Percentiles rank a stretch among this genome's conserved stretches.
Evolutionary conservation across 1,140 invertebrate genomes (phyloP).

Genomic region (Zaprionus inermis): DNA sequence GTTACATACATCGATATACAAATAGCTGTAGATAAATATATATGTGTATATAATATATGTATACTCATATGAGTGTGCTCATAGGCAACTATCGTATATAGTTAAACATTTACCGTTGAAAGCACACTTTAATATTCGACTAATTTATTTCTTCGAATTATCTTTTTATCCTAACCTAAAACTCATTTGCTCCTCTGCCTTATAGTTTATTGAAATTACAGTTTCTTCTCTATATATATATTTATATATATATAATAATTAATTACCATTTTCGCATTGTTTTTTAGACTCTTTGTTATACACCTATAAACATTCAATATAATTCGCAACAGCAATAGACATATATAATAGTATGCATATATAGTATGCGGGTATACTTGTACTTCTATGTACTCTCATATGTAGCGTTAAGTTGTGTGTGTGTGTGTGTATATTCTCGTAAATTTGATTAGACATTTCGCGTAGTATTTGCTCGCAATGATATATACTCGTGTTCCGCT

Average conservation of each 20-base stretch:
- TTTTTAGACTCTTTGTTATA: slow-evolving; percentile 55
- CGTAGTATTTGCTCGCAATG: slow-evolving; percentile 28
- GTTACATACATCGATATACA: slow-evolving; percentile 74
- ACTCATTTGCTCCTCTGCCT: slow-evolving; percentile 42
- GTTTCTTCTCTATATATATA: slow-evolving; percentile 69
- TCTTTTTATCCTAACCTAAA: slow-evolving; percentile 55
- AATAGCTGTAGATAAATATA: slow-evolving; percentile 79
- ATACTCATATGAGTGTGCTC: slow-evolving; percentile 23
- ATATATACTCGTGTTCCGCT: slow-evolving; percentile 35
- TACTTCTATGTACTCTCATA: slow-evolving; percentile 22
- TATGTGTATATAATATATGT: slow-evolving; percentile 32
- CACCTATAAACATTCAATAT: slow-evolving; percentile 70
- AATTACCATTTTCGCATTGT: slow-evolving; percentile 71
- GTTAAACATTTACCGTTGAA: slow-evolving; percentile 19
- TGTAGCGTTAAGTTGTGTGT: neutral
- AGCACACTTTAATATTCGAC: slow-evolving; percentile 60
- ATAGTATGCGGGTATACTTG: slow-evolving; percentile 28
- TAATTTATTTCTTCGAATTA: slow-evolving; percentile 55
- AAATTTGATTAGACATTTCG: slow-evolving; percentile 41
- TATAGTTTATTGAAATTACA: slow-evolving; percentile 84
- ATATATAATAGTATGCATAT: slow-evolving; percentile 36
- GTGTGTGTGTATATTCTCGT: slow-evolving; percentile 14
- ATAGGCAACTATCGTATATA: slow-evolving; percentile 15
- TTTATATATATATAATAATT: slow-evolving; percentile 52
- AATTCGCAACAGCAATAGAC: slow-evolving; percentile 5